Base-by-base conservation (phyloP, 1,140 invertebrate genomes). In the Varroa destructor region DNA sequence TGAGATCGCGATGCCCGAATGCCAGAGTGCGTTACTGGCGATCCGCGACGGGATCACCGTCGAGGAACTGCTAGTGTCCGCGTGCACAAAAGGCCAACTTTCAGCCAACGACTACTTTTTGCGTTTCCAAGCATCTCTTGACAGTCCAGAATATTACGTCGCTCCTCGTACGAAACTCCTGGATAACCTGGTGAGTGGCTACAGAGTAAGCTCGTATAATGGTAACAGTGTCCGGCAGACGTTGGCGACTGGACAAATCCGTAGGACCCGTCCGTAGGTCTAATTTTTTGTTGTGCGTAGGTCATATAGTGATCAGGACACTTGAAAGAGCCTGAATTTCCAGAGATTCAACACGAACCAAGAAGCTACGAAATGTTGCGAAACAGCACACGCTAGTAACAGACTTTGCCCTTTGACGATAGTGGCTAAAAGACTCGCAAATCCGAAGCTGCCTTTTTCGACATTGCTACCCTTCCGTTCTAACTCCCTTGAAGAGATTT, bases 101-200 rank as follows among this genome's bases (percentile, higher is more conserved):
- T 92, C 90, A 80, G 87, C 91, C 14, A 88, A 91, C 81, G 93
- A 97, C 79, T 92, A 96, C 80, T 97, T 96, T 81, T 89, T 97
- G 14, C 83, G 93, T 72, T 89, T 96, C 14, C 93, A 94, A 80
- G 93, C 94, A 79, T 86, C 91, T 74, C 86, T 89, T 74, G 91
- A 96, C 77, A 91, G 91, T 86, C 90, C 93, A 80, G 91, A 94
- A 81, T 94, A 93, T 81, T 95, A 93, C 82, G 91, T 93, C 75
- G 91, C 91, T 70, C 89, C 91, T 80, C 85, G 91, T 76, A 88
- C 87, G 76, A 91, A 95, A 81, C 84, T 89, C 75, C 92, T 97
- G 77, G 93, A 95, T 81, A 93, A 91, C 79, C 91, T 95, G 80
- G 93, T 96, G 84, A 89, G 90, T 87, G 76, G 70, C 12, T 12